A percentile compares a stretch with the other conserved stretches of the same genome.
These are phyloP conservation scores for Ormyrus pomaceus DNA, from an alignment of 2,888 invertebrate species.

Conservation along the genomic window DNA sequence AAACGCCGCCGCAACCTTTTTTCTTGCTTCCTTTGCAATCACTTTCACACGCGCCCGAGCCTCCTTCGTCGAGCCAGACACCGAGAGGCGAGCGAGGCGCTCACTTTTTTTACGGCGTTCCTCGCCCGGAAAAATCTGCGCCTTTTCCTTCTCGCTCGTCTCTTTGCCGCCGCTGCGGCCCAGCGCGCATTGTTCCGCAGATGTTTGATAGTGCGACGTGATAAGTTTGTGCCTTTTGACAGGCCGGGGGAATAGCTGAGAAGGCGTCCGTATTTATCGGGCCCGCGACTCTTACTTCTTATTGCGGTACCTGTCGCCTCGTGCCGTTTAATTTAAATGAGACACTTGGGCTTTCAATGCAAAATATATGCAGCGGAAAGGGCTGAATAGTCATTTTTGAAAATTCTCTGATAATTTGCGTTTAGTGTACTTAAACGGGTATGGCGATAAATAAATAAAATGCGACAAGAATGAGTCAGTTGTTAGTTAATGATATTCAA, in stretches of 20 bases:
- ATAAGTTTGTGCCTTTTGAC: slow-evolving; percentile 52
- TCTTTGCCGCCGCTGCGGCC: slow-evolving; percentile 16
- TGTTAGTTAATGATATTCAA: no score
- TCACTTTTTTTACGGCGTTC: slow-evolving; percentile 41
- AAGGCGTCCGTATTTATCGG: slow-evolving; percentile 12
- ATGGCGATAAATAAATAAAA: no score
- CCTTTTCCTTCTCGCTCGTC: slow-evolving; percentile 31
- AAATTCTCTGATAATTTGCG: no score
- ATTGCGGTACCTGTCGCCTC: slow-evolving; percentile 1
- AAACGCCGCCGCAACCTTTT: slow-evolving; percentile 20
- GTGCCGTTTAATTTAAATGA: background rate
- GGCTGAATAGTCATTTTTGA: no score
- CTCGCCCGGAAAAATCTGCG: slow-evolving; percentile 38
- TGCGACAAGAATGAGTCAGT: no score
- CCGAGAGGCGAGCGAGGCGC: slow-evolving; percentile 23
- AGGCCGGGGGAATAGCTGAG: slow-evolving; percentile 17
- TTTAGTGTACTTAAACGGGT: no score
- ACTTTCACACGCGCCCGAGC: slow-evolving; percentile 47
- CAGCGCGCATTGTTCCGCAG: slow-evolving; percentile 45
- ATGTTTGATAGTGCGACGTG: slow-evolving; percentile 48
- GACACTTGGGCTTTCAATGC: background rate
- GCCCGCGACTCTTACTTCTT: background rate
- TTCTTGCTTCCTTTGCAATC: slow-evolving; percentile 41
- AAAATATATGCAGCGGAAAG: background rate
- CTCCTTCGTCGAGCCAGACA: no score